Evolutionary conservation across 2,888 invertebrate species (phyloP).

Genomic region (Monoplex corrugatus): DNA sequence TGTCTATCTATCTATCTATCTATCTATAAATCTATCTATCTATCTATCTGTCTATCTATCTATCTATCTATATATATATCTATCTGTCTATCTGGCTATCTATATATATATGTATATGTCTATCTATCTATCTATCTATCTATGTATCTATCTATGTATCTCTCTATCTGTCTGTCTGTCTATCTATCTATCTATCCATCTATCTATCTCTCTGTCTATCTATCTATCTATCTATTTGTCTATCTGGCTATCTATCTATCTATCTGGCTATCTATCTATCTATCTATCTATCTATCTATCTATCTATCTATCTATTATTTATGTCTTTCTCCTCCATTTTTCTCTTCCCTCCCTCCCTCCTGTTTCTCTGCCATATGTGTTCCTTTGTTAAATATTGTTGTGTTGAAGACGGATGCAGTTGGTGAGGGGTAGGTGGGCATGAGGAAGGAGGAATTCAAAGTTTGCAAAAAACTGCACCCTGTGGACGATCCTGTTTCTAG

Average conservation of each 20-base stretch:
- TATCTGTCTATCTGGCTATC: conserved; percentile 20
- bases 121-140: not conserved
- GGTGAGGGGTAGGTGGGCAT: too few species aligned
- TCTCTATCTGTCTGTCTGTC: conserved; percentile 13
- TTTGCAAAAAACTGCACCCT: too few species aligned
- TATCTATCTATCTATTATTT: conserved; percentile 18
- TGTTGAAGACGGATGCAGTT: too few species aligned
- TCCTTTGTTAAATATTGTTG: too few species aligned
- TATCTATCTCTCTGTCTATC: not conserved
- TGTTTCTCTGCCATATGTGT: too few species aligned
- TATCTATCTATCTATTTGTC: not conserved
- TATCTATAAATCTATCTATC: not conserved
- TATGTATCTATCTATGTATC: too few species aligned
- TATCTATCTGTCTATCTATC: conserved; percentile 41
- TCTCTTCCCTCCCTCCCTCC: too few species aligned
- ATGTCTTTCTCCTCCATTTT: not conserved
- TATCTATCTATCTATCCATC: not conserved
- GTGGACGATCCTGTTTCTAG: too few species aligned
- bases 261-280: conserved; percentile 3
- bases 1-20: not conserved
- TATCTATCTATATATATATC: not conserved
- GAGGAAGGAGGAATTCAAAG: too few species aligned
- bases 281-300: conserved; percentile 24
- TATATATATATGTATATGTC: not conserved
- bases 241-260: conserved; percentile 39